Conservation (phyloP, 2,113 vertebrate genomes). For the Dolichotis patagonum region DNA sequence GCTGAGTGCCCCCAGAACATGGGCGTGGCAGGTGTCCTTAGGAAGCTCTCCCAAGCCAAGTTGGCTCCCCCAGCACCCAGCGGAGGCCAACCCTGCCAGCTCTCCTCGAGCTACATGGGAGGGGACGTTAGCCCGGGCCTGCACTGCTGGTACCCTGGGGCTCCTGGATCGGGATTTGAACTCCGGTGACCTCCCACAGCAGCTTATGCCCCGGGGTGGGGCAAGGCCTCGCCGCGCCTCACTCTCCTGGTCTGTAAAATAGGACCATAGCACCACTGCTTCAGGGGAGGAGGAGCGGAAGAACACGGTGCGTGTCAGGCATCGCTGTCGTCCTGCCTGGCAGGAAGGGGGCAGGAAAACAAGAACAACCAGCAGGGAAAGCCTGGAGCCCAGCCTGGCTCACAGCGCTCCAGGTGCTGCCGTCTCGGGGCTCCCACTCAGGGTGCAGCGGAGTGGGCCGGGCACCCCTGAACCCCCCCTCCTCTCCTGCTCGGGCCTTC, state of each 20-base stretch:
- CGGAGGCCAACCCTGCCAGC: rapidly evolving
- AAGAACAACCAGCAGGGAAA: rapidly evolving
- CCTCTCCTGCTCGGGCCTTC: slow-evolving; percentile 72
- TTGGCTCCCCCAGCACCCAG: rapidly evolving
- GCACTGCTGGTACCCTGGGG: rapidly evolving
- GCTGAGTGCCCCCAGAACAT: rapidly evolving
- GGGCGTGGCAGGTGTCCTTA: rapidly evolving
- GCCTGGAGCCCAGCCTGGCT: rapidly evolving
- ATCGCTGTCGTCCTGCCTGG: rapidly evolving
- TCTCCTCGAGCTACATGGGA: rapidly evolving
- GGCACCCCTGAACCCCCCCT: background rate
- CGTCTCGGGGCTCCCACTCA: background rate
- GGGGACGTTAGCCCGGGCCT: rapidly evolving
- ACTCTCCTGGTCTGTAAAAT: background rate
- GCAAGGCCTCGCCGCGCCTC: background rate
- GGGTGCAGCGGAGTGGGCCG: background rate
- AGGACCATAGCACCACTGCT: background rate
- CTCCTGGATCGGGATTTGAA: rapidly evolving
- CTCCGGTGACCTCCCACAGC: rapidly evolving
- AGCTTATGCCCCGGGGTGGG: rapidly evolving
- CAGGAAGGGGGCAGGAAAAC: rapidly evolving
- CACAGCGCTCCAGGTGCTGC: background rate
- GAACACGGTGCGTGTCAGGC: rapidly evolving
- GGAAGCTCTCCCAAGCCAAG: rapidly evolving
- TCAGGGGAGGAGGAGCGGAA: rapidly evolving